phyloP scores from a whole-genome alignment of 2,888 invertebrate species.

The Spialia ferax region DNA sequence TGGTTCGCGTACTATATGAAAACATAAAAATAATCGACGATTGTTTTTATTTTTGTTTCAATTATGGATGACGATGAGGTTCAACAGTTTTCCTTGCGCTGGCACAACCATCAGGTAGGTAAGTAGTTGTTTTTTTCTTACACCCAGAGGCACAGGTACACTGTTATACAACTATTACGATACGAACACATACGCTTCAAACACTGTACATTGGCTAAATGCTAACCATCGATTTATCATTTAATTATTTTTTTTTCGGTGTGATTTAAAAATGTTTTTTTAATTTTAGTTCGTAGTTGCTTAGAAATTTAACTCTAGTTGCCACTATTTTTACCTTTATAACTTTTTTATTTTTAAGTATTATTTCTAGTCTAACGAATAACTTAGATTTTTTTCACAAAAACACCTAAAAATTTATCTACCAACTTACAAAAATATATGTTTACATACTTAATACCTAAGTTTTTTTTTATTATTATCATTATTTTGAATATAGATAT shows the following conservation, averaged over 20 bases:
- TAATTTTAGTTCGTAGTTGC: neutral
- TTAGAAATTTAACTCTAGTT: neutral
- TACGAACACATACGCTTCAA: constrained; percentile 39
- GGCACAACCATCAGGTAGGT: constrained; percentile 94
- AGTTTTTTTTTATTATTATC: no score
- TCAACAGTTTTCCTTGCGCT: constrained; percentile 94
- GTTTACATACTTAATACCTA: no score
- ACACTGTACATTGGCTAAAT: constrained; percentile 20
- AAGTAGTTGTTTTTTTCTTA: constrained; percentile 71
- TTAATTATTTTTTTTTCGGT: neutral
- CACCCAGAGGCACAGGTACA: constrained; percentile 60
- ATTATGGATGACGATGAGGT: constrained; percentile 87
- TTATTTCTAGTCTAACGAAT: no score
- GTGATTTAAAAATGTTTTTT: neutral
- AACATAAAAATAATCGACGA: constrained; percentile 44
- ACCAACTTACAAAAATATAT: no score
- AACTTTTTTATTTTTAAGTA: no score
- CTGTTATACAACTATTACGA: constrained; percentile 48
- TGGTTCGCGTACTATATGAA: constrained; percentile 22
- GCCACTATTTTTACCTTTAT: neutral
- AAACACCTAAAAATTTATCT: no score
- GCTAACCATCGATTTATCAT: neutral
- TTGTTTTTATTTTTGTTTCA: constrained; percentile 61
- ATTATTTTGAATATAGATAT: no score
- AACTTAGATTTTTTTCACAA: no score